Base-by-base conservation (phyloP, 1,140 invertebrate species). In the Piezodorus guildinii region DNA sequence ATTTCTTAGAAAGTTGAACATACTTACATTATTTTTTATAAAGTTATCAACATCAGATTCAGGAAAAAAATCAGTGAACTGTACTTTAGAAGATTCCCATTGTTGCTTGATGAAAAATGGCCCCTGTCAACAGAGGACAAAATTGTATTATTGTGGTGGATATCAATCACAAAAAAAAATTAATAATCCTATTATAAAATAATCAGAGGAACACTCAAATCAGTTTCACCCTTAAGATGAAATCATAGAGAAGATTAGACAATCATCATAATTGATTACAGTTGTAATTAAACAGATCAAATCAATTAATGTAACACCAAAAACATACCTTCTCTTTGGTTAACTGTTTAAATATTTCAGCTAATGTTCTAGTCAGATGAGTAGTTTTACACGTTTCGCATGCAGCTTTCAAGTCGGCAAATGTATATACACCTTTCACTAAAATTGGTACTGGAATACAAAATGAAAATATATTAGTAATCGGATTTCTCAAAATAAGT, bases 21-120 rank as follows among this genome's bases (percentile, higher is more conserved):
- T 56, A 56, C 52, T 56, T 56, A 56, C 52, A 56, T 56, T 56
- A 23, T 2, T 9, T 60, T 52, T 59, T 19, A 66, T 58, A 19
- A 64, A 64, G 23, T 25, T 34, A 30, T 63, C 62, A 39, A 66
- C 27, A 49, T 63, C 25, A 56, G 30, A 9, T 56, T 64, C 60
- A 9, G 54, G 27, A 30, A 66, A 44, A 46, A 68, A 68, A 62
- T 66, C 65, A 60, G 9, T 51, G 10, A 68, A 54, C 30, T 64
- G 43, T 15, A 63, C 62, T 63, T 62, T 63, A 30, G 62, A 66
- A 9, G 56, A 23, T 34, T 62, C 56, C 65, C 65, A 68, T 23
- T 62, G 12, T 15, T 49, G 21, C 46, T 46, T 66, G 16, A 66
- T 49, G 43, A 58, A 62, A 34, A 44, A 52, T 44, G 65, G 44